Evolutionary conservation across 2,797 vertebrate species (phyloP).

Genomic region (Danio albolineatus): DNA sequence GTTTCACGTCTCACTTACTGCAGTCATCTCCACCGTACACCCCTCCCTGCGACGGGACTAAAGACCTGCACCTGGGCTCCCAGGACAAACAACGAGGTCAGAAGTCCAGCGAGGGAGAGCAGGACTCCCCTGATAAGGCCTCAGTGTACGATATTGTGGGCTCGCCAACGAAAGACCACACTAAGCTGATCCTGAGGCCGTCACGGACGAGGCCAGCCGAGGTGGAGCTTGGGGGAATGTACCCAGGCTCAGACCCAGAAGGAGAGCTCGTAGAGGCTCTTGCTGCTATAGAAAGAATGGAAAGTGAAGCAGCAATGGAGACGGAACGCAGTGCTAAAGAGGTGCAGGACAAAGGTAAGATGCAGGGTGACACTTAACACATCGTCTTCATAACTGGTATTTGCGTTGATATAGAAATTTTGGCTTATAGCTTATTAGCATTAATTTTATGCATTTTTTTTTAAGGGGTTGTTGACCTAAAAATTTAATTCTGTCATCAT

Average conservation of each 20-base stretch:
- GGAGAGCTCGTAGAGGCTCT: constrained; percentile 85
- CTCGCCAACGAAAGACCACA: constrained; percentile 95
- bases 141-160: constrained; percentile 97
- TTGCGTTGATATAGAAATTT: not conserved
- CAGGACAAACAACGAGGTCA: constrained; percentile 88
- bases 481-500: too few species aligned
- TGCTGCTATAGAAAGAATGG: constrained; percentile 98
- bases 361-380: not conserved
- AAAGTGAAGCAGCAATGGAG: constrained; percentile 95
- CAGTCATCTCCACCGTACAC: constrained; percentile 92
- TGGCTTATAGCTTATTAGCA: not conserved
- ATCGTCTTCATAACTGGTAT: not conserved
- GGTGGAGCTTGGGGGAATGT: constrained; percentile 78
- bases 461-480: too few species aligned
- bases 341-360: constrained; percentile 96
- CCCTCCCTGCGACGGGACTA: constrained; percentile 91
- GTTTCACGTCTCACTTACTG: constrained; percentile 91
- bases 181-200: constrained; percentile 93
- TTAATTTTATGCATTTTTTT: not conserved
- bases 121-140: constrained; percentile 92
- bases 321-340: constrained; percentile 94
- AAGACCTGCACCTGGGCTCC: constrained; percentile 87
- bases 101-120: constrained; percentile 81
- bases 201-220: constrained; percentile 93
- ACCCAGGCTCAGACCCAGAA: constrained; percentile 47